Conservation (phyloP, 2,888 invertebrate species). For the Orthonevra nobilis region DNA sequence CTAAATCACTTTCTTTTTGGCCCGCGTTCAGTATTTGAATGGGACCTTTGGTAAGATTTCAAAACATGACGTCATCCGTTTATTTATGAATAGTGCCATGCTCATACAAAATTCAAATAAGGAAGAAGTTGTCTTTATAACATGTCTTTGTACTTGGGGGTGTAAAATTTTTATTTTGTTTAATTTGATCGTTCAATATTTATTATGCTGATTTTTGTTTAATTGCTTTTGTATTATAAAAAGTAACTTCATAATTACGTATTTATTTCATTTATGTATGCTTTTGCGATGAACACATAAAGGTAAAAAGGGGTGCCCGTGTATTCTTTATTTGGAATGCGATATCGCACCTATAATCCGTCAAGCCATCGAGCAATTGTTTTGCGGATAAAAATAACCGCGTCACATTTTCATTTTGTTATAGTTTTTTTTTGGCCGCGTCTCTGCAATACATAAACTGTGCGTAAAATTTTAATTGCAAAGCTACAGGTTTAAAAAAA, state of each 20-base stretch:
- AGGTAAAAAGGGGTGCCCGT: conserved; percentile 34
- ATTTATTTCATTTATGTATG: conserved; percentile 13
- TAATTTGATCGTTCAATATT: too few species aligned
- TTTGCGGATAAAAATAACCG: conserved; percentile 61
- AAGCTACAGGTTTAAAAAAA: too few species aligned
- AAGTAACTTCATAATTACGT: not conserved
- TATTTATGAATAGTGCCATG: conserved; percentile 55
- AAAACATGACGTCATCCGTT: conserved; percentile 55
- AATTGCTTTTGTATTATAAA: too few species aligned
- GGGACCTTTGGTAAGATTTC: conserved; percentile 37
- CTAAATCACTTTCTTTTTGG: conserved; percentile 56
- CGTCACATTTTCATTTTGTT: conserved; percentile 33
- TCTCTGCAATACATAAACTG: conserved; percentile 11
- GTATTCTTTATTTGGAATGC: conserved; percentile 56
- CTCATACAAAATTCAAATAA: conserved; percentile 43
- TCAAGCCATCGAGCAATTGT: conserved; percentile 69
- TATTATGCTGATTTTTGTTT: too few species aligned
- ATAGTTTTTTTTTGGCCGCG: conserved; percentile 38
- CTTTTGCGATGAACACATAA: conserved; percentile 33
- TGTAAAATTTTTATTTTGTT: conserved; percentile 41
- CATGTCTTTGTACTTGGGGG: conserved; percentile 43
- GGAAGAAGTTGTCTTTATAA: conserved; percentile 29
- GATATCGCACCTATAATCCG: conserved; percentile 57
- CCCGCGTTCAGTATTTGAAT: conserved; percentile 55
- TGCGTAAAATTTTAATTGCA: too few species aligned